These are phyloP conservation scores for Rotaria magnacalcarata DNA, from an alignment of 2,888 invertebrate species.

Conservation along the genomic window DNA sequence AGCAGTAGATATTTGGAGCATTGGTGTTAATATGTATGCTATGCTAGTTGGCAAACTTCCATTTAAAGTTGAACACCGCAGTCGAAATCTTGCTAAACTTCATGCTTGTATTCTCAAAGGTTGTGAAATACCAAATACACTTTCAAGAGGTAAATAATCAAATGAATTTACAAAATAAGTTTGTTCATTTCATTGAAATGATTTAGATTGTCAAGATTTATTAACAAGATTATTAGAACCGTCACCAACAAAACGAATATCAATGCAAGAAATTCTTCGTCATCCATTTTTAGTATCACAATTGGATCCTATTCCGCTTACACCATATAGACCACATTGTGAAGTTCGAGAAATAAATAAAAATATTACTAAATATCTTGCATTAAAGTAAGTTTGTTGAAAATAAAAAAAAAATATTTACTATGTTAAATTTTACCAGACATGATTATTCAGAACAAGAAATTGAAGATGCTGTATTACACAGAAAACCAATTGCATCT, in stretches of 20 bases:
- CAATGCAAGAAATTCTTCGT: slow-evolving; percentile 50
- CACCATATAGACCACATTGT: slow-evolving; percentile 41
- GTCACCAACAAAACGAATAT: slow-evolving; percentile 50
- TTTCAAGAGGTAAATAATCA: slow-evolving; percentile 50
- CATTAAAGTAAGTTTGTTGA: slow-evolving; percentile 34
- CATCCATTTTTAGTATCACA: slow-evolving; percentile 51
- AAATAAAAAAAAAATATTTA: background rate
- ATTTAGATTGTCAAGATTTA: slow-evolving; percentile 51
- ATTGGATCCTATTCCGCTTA: slow-evolving; percentile 42
- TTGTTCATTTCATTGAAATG: background rate
- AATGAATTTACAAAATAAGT: background rate
- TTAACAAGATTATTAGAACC: slow-evolving; percentile 50
- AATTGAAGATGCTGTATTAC: slow-evolving; percentile 42
- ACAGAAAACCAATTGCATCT: slow-evolving; percentile 44
- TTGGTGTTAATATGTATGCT: slow-evolving; percentile 54
- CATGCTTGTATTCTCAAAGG: slow-evolving; percentile 53
- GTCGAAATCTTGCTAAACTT: slow-evolving; percentile 51
- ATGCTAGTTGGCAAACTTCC: slow-evolving; percentile 54
- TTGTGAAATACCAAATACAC: slow-evolving; percentile 50
- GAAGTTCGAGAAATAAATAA: slow-evolving; percentile 42
- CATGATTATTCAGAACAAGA: slow-evolving; percentile 45
- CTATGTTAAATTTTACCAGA: background rate
- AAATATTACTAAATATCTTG: slow-evolving; percentile 42
- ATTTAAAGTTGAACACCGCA: slow-evolving; percentile 50
- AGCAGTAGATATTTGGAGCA: slow-evolving; percentile 54